Conservation (phyloP, 2,113 vertebrate species). For the Hemiprocne comata region DNA sequence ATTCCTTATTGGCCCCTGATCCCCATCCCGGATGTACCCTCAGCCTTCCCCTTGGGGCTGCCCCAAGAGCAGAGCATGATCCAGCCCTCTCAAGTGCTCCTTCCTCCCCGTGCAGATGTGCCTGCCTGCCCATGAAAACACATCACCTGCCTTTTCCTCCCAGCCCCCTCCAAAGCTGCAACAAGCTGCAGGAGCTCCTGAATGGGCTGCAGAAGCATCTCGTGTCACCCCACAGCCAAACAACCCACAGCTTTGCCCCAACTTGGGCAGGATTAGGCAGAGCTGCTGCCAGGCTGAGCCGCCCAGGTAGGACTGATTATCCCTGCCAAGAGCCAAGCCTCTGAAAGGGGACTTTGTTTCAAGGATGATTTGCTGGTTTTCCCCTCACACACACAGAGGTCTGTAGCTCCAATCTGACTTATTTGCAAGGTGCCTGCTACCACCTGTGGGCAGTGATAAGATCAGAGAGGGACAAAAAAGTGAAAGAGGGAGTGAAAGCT, state of each 20-base stretch:
- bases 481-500: not conserved
- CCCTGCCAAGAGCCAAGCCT: not conserved
- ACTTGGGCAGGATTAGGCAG: not conserved
- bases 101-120: not conserved
- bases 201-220: not conserved
- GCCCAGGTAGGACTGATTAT: not conserved
- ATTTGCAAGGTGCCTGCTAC: not conserved
- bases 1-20: not conserved
- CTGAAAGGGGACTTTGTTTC: conserved; percentile 38
- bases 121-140: not conserved
- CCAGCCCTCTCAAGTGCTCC: not conserved
- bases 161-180: not conserved
- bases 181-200: not conserved
- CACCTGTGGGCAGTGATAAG: fast-evolving
- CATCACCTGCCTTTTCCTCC: not conserved
- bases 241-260: not conserved
- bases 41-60: not conserved
- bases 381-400: not conserved
- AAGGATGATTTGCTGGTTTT: not conserved
- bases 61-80: not conserved
- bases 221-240: not conserved
- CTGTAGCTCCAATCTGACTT: not conserved
- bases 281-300: not conserved
- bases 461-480: not conserved
- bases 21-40: not conserved